These are phyloP conservation scores for Trichonephila clavipes DNA, from an alignment of 1,140 invertebrate genomes.

Conservation along the genomic window DNA sequence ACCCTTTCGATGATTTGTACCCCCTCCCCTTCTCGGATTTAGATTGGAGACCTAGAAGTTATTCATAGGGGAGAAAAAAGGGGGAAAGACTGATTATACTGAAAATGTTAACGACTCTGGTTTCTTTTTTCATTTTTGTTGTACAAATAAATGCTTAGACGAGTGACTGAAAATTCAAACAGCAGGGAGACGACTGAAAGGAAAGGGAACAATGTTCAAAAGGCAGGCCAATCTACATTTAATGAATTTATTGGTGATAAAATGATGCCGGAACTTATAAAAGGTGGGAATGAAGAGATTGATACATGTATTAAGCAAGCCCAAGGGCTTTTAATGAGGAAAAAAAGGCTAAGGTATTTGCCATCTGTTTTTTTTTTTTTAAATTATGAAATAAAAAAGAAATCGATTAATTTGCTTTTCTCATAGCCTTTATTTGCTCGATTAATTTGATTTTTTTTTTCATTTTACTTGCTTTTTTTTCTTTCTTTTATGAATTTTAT, in stretches of 20 bases:
- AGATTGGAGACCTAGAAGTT: constrained; percentile 18
- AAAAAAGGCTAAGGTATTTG: too few relatives aligned
- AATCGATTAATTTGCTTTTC: too few relatives aligned
- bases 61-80: not conserved
- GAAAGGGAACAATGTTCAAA: not conserved
- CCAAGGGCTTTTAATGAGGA: too few relatives aligned
- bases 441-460: too few relatives aligned
- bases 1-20: constrained; percentile 39
- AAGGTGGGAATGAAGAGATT: too few relatives aligned
- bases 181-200: not conserved
- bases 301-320: too few relatives aligned
- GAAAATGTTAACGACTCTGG: not conserved
- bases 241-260: not conserved
- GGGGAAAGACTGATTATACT: not conserved
- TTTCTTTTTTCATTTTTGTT: not conserved
- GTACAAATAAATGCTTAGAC: not conserved
- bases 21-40: not conserved
- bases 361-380: too few relatives aligned
- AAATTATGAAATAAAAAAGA: too few relatives aligned
- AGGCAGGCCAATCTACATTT: not conserved
- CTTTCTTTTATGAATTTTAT: too few relatives aligned
- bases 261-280: too few relatives aligned
- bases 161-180: not conserved
- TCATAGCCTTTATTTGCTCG: too few relatives aligned
- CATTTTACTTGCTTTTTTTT: too few relatives aligned